These are phyloP conservation scores for Triops cancriformis DNA, from an alignment of 1,140 invertebrate genomes.

Conservation along the genomic window DNA sequence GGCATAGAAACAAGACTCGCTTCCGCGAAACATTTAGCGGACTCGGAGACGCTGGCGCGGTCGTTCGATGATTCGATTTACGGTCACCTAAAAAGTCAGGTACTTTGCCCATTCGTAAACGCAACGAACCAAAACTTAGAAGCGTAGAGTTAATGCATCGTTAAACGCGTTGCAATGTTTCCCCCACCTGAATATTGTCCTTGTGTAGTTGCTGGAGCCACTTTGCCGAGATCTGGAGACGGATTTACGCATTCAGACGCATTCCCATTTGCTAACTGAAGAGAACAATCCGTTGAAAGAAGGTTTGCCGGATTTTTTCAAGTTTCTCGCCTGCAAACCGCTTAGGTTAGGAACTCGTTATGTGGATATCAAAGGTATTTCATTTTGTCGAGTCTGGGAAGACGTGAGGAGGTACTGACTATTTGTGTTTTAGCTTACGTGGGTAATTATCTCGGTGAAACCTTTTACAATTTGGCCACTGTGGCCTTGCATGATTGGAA, in stretches of 20 bases:
- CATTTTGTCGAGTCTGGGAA: constrained; percentile 23
- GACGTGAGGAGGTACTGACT: too few relatives aligned
- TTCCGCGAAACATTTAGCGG: constrained; percentile 38
- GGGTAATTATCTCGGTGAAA: constrained; percentile 86
- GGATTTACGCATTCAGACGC: constrained; percentile 77
- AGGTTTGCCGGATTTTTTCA: constrained; percentile 44
- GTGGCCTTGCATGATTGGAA: constrained; percentile 96
- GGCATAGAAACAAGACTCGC: constrained; percentile 47
- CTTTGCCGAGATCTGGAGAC: constrained; percentile 81
- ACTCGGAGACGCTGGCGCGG: constrained; percentile 37
- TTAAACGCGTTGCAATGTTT: not conserved
- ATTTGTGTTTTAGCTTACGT: constrained; percentile 49
- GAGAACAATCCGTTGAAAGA: constrained; percentile 63
- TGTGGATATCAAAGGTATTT: constrained; percentile 33
- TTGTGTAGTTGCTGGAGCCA: constrained; percentile 53
- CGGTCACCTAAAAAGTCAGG: constrained; percentile 28
- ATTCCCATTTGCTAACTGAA: constrained; percentile 79
- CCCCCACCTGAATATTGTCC: not conserved
- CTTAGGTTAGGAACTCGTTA: constrained; percentile 42
- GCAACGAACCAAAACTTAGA: too few relatives aligned
- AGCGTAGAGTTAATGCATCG: too few relatives aligned
- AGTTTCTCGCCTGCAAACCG: constrained; percentile 47
- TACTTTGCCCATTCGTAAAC: not conserved
- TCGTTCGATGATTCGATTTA: constrained; percentile 39
- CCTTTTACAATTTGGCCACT: constrained; percentile 95